A percentile compares a stretch with the other conserved stretches of the same genome.
phyloP scores from a whole-genome alignment of 2,888 invertebrate genomes.

The Halictus quadricinctus region DNA sequence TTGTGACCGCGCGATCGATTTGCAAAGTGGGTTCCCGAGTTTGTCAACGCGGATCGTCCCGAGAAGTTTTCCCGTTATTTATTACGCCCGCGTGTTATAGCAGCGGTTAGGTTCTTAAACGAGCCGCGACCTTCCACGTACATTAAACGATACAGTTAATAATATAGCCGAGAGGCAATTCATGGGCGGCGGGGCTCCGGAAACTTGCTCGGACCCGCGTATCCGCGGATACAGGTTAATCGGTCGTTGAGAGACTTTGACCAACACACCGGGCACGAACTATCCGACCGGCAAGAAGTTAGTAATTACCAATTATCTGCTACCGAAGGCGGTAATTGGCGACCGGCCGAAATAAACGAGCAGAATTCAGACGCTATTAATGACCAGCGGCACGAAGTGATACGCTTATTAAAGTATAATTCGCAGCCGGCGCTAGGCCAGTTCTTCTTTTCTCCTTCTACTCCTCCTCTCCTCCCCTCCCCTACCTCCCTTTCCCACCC shows the following conservation, averaged over 20 bases:
- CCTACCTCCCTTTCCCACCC: too few relatives aligned
- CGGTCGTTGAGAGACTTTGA: constrained; percentile 68
- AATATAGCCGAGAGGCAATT: constrained; percentile 51
- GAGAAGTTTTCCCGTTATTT: neutral
- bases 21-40: neutral
- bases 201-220: constrained; percentile 55
- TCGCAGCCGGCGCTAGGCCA: constrained; percentile 28
- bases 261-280: constrained; percentile 59
- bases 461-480: neutral
- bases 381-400: constrained; percentile 33
- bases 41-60: neutral
- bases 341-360: constrained; percentile 32
- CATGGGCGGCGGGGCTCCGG: constrained; percentile 33
- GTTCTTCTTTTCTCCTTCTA: neutral
- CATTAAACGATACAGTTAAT: constrained; percentile 50
- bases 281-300: constrained; percentile 64
- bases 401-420: constrained; percentile 60
- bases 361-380: constrained; percentile 57
- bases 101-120: constrained; percentile 2
- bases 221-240: constrained; percentile 66
- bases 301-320: constrained; percentile 69
- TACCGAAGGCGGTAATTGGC: constrained; percentile 63
- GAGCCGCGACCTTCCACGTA: constrained; percentile 33
- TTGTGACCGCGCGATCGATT: neutral
- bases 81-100: neutral